These are phyloP conservation scores for Petrocephalus microphthalmus DNA, from an alignment of 2,113 vertebrate genomes.

Conservation along the genomic window DNA sequence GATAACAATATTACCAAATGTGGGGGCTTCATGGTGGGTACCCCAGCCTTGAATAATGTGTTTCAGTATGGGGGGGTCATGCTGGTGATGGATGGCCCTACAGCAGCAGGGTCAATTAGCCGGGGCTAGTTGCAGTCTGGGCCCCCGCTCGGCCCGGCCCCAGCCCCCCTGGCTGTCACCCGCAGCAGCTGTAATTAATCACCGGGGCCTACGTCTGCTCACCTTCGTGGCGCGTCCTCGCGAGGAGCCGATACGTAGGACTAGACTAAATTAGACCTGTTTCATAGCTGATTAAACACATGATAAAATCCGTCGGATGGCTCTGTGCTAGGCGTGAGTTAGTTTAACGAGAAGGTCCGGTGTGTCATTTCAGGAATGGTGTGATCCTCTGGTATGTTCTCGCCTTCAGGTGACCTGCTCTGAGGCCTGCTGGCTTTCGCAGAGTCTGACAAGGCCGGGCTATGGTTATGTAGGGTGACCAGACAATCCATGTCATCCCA, in stretches of 20 bases:
- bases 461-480: neutral
- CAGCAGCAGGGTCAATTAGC: conserved; percentile 68
- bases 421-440: neutral
- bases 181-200: conserved; percentile 60
- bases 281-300: conserved; percentile 34
- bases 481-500: too few species aligned
- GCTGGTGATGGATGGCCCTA: conserved; percentile 66
- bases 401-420: neutral
- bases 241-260: conserved; percentile 41
- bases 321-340: neutral
- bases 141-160: conserved; percentile 45
- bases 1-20: conserved; percentile 33
- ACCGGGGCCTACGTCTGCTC: conserved; percentile 50
- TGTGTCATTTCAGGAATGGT: neutral
- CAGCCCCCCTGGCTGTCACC: conserved; percentile 54
- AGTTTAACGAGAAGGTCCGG: neutral
- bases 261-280: conserved; percentile 48
- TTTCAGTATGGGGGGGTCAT: conserved; percentile 41
- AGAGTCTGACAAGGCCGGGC: neutral
- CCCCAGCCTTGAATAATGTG: conserved; percentile 61
- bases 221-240: conserved; percentile 45
- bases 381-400: neutral
- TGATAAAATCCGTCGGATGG: neutral
- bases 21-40: conserved; percentile 44
- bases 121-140: conserved; percentile 49